Conservation (phyloP, 2,888 invertebrate species). For the Orchesellides sinensis region DNA sequence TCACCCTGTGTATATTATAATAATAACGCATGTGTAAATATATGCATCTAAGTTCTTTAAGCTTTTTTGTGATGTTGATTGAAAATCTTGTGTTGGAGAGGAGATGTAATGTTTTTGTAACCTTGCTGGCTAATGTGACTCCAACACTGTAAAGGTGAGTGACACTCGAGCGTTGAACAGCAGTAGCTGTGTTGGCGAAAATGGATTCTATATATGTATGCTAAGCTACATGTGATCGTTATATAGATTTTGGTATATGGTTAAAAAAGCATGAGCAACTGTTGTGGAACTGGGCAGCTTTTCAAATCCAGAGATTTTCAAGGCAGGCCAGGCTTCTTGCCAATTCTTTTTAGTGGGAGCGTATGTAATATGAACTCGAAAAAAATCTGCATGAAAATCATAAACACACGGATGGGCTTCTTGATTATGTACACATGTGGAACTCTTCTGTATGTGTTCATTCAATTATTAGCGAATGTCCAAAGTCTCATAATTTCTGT, state of each 20-base stretch:
- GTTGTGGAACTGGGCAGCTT: slow-evolving; percentile 58
- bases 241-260: neutral
- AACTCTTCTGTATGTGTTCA: no score
- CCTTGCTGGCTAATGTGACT: slow-evolving; percentile 32
- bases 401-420: no score
- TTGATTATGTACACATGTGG: no score
- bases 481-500: no score
- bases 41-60: neutral
- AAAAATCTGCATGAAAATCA: no score
- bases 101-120: slow-evolving; percentile 35
- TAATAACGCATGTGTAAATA: neutral
- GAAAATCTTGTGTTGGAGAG: slow-evolving; percentile 26
- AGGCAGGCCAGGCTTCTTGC: slow-evolving; percentile 48
- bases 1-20: neutral
- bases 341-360: no score
- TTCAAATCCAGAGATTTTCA: slow-evolving; percentile 37
- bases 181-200: no score
- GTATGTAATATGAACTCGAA: no score
- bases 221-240: no score
- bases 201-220: no score
- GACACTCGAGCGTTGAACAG: no score
- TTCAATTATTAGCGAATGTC: neutral
- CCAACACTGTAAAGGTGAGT: slow-evolving; percentile 43
- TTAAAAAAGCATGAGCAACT: slow-evolving; percentile 5
- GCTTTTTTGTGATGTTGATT: slow-evolving; percentile 2